phyloP scores from a whole-genome alignment of 2,113 vertebrate species.

The Pyrgilauda ruficollis region DNA sequence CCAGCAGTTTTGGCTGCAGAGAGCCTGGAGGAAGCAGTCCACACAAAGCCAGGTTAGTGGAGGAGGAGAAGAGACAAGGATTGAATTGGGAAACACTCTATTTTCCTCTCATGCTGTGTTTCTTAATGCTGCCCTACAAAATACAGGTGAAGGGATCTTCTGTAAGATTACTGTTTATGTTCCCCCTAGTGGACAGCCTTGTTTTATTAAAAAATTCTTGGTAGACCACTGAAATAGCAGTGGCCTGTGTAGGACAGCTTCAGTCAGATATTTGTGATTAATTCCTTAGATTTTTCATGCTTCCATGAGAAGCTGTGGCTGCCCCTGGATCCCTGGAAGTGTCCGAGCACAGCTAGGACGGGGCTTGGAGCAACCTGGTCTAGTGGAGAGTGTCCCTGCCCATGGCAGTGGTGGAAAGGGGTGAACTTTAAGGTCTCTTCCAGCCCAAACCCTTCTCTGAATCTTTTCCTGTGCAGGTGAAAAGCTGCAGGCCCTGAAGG shows the following conservation, averaged over 20 bases:
- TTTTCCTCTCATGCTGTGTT: neutral
- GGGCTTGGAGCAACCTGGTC: neutral
- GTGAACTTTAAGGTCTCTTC: neutral
- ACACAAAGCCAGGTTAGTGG: constrained; percentile 83
- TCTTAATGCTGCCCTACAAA: neutral
- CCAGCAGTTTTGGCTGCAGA: constrained; percentile 80
- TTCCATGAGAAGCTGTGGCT: neutral
- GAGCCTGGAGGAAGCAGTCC: constrained; percentile 65
- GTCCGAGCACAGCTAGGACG: fast-evolving
- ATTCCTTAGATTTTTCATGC: neutral
- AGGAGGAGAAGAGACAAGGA: neutral
- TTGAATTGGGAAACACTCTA: neutral
- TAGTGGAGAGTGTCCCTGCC: neutral
- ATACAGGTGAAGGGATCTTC: neutral
- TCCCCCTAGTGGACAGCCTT: neutral
- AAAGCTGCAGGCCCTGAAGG: constrained; percentile 88
- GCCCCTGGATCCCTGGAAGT: neutral
- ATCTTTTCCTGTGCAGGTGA: constrained; percentile 74
- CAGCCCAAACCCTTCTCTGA: neutral
- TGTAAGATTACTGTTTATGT: neutral
- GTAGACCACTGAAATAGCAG: neutral
- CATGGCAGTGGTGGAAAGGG: neutral
- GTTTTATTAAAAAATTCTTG: neutral
- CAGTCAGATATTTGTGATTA: neutral
- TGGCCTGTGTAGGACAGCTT: neutral